Conservation (phyloP, 2,797 vertebrate species). For the Nannoperca australis region DNA sequence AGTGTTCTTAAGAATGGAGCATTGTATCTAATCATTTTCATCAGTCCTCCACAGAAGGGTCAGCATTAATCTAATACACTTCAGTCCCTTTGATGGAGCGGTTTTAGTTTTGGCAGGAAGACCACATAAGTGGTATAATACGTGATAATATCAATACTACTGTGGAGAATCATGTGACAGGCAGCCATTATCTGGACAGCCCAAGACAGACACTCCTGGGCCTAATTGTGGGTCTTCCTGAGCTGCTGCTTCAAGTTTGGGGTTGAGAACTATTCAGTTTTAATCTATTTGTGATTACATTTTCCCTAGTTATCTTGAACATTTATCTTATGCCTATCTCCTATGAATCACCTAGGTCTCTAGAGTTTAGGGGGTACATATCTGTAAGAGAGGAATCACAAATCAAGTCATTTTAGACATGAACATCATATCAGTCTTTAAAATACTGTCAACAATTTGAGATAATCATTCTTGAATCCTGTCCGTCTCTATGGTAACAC, state of each 20-base stretch:
- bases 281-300: constrained; percentile 5
- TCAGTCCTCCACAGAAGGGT: constrained; percentile 28
- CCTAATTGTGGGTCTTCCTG: constrained; percentile 43
- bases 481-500: constrained; percentile 25
- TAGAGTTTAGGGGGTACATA: background rate
- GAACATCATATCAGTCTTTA: background rate
- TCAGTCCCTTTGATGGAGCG: constrained; percentile 28
- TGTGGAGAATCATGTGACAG: constrained; percentile 57
- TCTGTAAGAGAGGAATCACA: background rate
- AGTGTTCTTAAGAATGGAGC: constrained; percentile 19
- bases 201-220: constrained; percentile 38
- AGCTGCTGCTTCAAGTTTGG: constrained; percentile 23
- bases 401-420: background rate
- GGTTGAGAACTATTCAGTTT: constrained; percentile 13
- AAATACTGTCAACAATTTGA: background rate
- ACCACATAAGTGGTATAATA: constrained; percentile 50
- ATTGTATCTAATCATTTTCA: constrained; percentile 27
- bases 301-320: background rate
- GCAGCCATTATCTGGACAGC: constrained; percentile 65
- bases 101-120: constrained; percentile 52
- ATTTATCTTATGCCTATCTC: background rate
- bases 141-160: constrained; percentile 53
- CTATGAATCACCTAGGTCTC: background rate
- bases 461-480: constrained; percentile 10
- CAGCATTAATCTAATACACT: constrained; percentile 52